Evolutionary conservation across 2,888 invertebrate genomes (phyloP).

Genomic region (Reticulitermes lucifugus): DNA sequence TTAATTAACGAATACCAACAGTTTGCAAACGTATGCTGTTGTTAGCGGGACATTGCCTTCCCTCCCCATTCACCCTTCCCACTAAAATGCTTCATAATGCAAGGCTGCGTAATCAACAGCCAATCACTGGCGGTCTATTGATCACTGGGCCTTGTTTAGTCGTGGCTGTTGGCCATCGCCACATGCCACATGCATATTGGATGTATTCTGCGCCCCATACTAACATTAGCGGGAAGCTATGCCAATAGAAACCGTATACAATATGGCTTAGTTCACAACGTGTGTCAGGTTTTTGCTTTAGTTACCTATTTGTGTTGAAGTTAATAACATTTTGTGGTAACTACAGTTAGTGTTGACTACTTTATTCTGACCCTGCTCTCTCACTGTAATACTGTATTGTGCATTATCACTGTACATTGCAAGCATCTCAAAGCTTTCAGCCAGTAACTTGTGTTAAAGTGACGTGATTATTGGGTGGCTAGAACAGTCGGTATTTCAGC

Average conservation of each 20-base stretch:
- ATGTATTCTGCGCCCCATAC: background rate
- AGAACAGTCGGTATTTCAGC: too few relatives aligned
- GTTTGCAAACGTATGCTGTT: background rate
- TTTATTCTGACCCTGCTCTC: background rate
- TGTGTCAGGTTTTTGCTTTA: slow-evolving; percentile 4
- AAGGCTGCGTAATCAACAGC: slow-evolving; percentile 30
- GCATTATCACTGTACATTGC: background rate
- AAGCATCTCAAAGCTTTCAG: background rate
- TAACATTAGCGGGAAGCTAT: background rate
- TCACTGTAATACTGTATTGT: background rate
- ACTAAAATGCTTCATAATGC: slow-evolving; percentile 29
- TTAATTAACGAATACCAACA: slow-evolving; percentile 19
- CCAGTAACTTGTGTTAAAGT: too few relatives aligned
- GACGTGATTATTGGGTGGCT: too few relatives aligned
- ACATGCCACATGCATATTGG: slow-evolving; percentile 17
- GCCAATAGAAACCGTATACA: background rate
- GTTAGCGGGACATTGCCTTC: background rate
- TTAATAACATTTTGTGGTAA: slow-evolving; percentile 10
- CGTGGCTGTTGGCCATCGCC: background rate
- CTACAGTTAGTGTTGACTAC: background rate
- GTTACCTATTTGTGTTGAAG: slow-evolving; percentile 10
- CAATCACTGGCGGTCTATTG: slow-evolving; percentile 31
- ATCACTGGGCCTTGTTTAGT: slow-evolving; percentile 35
- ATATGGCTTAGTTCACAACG: background rate
- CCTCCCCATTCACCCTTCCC: background rate